Percentiles rank a stretch among this genome's conserved stretches.
Evolutionary conservation across 2,113 vertebrate genomes (phyloP).

Genomic region (Chascanopsetta lugubris): DNA sequence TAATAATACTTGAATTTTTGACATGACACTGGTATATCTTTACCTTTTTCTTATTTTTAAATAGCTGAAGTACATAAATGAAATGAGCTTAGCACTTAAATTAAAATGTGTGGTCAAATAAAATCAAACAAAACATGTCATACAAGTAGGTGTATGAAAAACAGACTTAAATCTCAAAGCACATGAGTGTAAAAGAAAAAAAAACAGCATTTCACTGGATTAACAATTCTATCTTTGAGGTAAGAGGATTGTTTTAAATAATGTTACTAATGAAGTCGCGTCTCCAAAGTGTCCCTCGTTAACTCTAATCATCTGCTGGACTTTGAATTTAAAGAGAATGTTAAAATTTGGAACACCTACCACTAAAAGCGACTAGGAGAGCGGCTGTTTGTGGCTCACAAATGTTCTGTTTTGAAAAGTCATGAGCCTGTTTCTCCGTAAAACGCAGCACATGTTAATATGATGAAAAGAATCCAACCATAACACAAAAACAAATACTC

Average conservation of each 20-base stretch:
- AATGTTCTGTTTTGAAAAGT: not conserved
- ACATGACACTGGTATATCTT: not conserved
- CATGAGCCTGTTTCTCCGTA: not conserved
- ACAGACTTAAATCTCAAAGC: no score
- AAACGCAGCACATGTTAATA: not conserved
- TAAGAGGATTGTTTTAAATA: no score
- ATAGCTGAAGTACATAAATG: not conserved
- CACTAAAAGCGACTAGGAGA: no score
- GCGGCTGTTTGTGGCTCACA: conserved; percentile 10
- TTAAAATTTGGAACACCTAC: no score
- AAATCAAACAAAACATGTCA: conserved; percentile 27
- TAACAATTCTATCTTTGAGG: no score
- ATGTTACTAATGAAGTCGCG: no score
- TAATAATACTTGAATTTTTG: not conserved
- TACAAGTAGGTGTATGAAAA: conserved; percentile 19
- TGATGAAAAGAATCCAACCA: conserved; percentile 1
- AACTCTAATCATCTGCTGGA: no score
- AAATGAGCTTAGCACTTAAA: conserved; percentile 2
- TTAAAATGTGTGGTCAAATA: conserved; percentile 12
- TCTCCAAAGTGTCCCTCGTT: no score
- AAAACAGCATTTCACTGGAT: no score
- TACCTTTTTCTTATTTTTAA: not conserved
- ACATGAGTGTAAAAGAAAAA: no score
- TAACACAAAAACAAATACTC: not conserved
- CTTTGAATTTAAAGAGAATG: no score